Base-by-base conservation (phyloP, 2,113 vertebrate species). In the Damaliscus lunatus region DNA sequence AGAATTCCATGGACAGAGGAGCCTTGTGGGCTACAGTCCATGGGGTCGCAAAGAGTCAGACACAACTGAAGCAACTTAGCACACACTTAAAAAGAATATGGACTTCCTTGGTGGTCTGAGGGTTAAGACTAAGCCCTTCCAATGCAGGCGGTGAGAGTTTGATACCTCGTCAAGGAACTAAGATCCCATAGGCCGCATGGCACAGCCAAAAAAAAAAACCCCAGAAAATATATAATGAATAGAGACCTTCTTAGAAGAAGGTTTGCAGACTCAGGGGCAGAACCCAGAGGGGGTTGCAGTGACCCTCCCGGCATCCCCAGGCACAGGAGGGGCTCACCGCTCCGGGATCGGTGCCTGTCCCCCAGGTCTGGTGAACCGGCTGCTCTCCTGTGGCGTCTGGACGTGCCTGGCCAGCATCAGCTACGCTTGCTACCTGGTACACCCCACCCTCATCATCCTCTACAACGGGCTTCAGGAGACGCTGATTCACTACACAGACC, bases 401-500 rank as follows among this genome's bases (percentile, higher is more conserved):
- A 67, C 98, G 52, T 98, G 99, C 82, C 98, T 99, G 25, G 99
- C 99, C 60, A 98, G 98, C 96, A 99, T 99, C 90, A 99, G 99
- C 87, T 99, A 99, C 8, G 99, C 99, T 14, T 99, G 99, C 96
- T 99, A 99, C 97, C 94, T 99, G 82, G 97, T 98, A 57, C 99
- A 99, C 91, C 99, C 99, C 0, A 64, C 99, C 23, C 95, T 99
- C 90, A 99, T 99, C 64, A 94, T 99, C n/a, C 86, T 99, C 25
- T 99, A 99, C 95, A 98, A 98, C 0, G 99, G 99, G 29, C 97
- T 99, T n/a, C 99, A 99, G 95, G 99, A 99, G 92, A 99, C 99
- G 0, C 98, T 99, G 0, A 98, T 99, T 52, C 99, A 99, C 97
- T 99, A 99, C 97, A 98, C 98, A 0, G 99, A 99, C 96, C 94